Conservation (phyloP, 35 echinoderm and acorn worm species). For the Nesometra sesokonis region DNA sequence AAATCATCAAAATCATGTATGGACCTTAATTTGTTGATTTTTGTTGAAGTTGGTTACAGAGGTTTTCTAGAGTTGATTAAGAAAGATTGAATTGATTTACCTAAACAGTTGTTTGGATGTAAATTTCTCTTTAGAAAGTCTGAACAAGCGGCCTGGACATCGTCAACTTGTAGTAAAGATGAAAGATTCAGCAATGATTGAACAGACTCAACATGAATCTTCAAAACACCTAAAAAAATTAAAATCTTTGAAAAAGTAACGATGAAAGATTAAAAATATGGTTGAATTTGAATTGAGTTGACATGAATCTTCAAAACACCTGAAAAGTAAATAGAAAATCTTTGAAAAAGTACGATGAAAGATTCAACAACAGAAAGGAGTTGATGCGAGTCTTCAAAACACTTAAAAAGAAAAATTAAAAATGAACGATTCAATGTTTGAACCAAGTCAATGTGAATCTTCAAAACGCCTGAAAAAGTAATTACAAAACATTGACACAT, state of each 20-base stretch:
- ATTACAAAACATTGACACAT: too few relatives aligned
- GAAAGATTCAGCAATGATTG: constrained; percentile 49
- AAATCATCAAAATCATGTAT: too few relatives aligned
- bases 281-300: too few relatives aligned
- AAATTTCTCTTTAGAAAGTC: constrained; percentile 74
- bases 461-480: too few relatives aligned
- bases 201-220: constrained; percentile 57
- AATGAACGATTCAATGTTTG: not conserved
- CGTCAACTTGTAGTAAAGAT: constrained; percentile 51
- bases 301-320: too few relatives aligned
- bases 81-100: not conserved
- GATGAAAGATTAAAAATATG: not conserved
- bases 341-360: not conserved
- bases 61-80: too few relatives aligned
- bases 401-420: not conserved
- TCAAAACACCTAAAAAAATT: constrained; percentile 31
- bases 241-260: not conserved
- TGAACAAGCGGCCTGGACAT: constrained; percentile 65
- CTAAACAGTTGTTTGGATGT: constrained; percentile 74
- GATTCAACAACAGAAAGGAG: too few relatives aligned
- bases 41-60: too few relatives aligned
- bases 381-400: too few relatives aligned
- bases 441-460: too few relatives aligned
- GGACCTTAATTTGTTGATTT: too few relatives aligned
- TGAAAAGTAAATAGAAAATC: not conserved